Evolutionary conservation across 1,140 invertebrate genomes (phyloP), one percentile per base, ranked within the genome.

Genomic region (Leguminivora glycinivorella): DNA sequence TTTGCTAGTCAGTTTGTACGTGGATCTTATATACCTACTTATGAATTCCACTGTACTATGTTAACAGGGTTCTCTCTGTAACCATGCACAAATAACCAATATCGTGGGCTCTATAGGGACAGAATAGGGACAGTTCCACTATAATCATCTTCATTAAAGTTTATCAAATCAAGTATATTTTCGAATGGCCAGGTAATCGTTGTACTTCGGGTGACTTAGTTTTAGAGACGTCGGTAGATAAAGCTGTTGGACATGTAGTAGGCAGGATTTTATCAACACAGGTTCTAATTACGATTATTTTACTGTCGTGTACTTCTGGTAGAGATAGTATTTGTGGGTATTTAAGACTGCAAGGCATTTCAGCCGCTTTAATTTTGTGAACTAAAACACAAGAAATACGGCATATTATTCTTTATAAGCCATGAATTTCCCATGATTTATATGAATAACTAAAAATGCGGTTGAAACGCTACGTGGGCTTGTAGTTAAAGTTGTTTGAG

Each of bases 111-210:
- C 31, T 10, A 31, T 31, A n/a, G n/a, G n/a, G 29, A 7, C 29
- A 31, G 31, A 34, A 34, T 34, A 0, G 31, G 31, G 31, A 10
- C 31, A 34, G 12, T 34, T 10, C 31, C 31, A 34, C 12, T 34
- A 34, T 12, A 14, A 38, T 38, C 10, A 14, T 38, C n/a, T n/a
- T n/a, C 34, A 38, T 14, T 38, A 12, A 6, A 38, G 34, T 38
- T 38, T 43, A 17, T 43, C 14, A 43, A 40, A 43, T 14, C n/a
- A 17, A n/a, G 40, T 43, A 43, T 43, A 43, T 43, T 43, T 17
- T 43, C 40, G 40, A 43, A 43, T 43, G 40, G n/a, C 40, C 40
- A n/a, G n/a, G 40, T 43, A 43, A 43, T 52, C 47, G 19, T 52
- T 52, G 47, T 52, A 52, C 12, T 38, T 52, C 7, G 17, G 47